A percentile compares a stretch with the other conserved stretches of the same genome.
Conservation (phyloP, 2,797 vertebrate species). For the Glossophaga mutica region DNA sequence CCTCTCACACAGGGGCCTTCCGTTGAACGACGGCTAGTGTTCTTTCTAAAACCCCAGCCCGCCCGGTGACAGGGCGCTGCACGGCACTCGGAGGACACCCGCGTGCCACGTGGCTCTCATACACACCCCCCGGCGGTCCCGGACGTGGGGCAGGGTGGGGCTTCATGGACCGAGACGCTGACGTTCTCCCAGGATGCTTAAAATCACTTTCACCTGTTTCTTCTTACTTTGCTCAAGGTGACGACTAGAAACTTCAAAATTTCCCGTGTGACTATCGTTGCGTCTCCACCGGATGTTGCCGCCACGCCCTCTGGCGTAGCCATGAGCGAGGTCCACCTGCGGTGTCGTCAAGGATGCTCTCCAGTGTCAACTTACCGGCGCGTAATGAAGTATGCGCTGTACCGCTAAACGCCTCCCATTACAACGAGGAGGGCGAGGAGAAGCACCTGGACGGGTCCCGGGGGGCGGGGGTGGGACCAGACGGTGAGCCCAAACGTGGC, state of each 20-base stretch:
- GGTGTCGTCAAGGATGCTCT: not conserved
- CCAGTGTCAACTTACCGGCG: not conserved
- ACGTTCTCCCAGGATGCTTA: not conserved
- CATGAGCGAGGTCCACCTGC: not conserved
- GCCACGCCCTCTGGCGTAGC: accelerated
- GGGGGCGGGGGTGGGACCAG: not conserved
- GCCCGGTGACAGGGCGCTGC: not conserved
- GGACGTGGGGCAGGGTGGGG: not conserved
- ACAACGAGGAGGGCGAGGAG: not conserved
- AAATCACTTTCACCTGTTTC: not conserved
- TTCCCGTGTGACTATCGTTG: accelerated
- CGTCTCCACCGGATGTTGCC: not conserved
- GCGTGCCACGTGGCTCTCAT: accelerated
- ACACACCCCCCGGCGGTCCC: accelerated
- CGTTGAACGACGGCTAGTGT: not conserved
- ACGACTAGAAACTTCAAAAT: not conserved
- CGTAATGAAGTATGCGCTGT: not conserved
- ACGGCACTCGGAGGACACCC: not conserved
- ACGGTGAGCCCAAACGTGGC: not conserved
- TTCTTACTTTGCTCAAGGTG: not conserved
- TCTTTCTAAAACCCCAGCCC: not conserved
- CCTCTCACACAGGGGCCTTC: not conserved
- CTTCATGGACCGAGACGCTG: not conserved
- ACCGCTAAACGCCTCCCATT: not conserved
- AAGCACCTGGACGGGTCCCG: not conserved